Percentiles rank a stretch among this genome's conserved stretches.
These are phyloP conservation scores for Orthosia incerta DNA, from an alignment of 2,888 invertebrate genomes.

Conservation along the genomic window DNA sequence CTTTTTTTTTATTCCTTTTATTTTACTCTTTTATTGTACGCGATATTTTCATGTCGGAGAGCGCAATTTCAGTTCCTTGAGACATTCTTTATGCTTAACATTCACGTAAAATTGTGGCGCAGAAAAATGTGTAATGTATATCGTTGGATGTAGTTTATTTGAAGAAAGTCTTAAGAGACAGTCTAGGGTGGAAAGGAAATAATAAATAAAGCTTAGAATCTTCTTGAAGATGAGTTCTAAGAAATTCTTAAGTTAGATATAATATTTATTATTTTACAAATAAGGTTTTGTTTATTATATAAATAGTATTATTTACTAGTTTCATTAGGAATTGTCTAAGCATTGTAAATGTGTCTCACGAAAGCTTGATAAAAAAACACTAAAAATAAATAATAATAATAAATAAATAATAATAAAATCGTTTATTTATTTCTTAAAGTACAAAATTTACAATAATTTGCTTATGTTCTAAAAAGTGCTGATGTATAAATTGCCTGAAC, in stretches of 20 bases:
- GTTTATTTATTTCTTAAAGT: too few species aligned
- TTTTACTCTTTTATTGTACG: constrained; percentile 66
- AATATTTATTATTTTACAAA: constrained; percentile 11
- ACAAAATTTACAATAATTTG: too few species aligned
- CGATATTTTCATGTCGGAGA: constrained; percentile 70
- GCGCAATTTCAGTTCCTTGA: constrained; percentile 76
- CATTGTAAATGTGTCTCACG: too few species aligned
- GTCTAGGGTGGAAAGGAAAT: constrained; percentile 35
- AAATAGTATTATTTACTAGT: background rate
- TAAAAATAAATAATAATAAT: too few species aligned
- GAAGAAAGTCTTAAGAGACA: constrained; percentile 61
- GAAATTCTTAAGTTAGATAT: constrained; percentile 20
- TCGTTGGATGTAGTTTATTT: constrained; percentile 60
- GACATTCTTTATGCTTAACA: constrained; percentile 73
- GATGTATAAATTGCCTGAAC: too few species aligned
- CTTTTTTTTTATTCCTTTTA: constrained; percentile 54
- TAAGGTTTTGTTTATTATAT: background rate
- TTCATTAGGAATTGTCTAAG: background rate
- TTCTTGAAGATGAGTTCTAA: constrained; percentile 42
- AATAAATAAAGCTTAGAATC: constrained; percentile 59
- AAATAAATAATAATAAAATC: too few species aligned
- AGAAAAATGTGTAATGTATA: constrained; percentile 65
- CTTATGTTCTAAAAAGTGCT: too few species aligned
- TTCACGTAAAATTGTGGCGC: constrained; percentile 64
- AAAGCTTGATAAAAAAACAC: background rate